These are phyloP conservation scores for Neuroscelio doddi DNA, from an alignment of 2,888 invertebrate species.

Conservation along the genomic window DNA sequence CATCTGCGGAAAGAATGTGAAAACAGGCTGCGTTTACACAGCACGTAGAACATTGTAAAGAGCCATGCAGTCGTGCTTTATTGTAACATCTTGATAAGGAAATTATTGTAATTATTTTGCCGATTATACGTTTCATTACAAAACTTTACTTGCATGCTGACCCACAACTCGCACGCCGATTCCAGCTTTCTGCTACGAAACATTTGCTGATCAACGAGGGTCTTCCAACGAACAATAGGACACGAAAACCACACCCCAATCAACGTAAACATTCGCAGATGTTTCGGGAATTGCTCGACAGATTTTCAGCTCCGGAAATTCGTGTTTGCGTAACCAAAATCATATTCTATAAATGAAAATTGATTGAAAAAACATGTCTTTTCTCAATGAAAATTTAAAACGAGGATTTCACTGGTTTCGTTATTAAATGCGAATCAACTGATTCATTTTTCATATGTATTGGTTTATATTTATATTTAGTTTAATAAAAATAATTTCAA, in stretches of 20 bases:
- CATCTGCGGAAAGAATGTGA: constrained; percentile 42
- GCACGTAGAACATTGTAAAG: constrained; percentile 22
- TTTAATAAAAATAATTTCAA: no score
- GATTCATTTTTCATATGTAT: background rate
- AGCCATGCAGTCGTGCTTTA: constrained; percentile 10
- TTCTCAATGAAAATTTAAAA: background rate
- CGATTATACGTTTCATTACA: constrained; percentile 16
- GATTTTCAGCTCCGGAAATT: background rate
- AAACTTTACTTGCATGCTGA: constrained; percentile 31
- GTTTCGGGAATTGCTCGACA: background rate
- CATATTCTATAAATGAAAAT: background rate
- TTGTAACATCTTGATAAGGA: constrained; percentile 40
- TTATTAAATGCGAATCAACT: background rate
- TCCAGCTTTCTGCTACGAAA: constrained; percentile 6
- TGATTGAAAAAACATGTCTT: background rate
- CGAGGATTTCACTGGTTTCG: background rate
- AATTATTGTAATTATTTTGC: constrained; percentile 32
- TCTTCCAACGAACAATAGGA: constrained; percentile 7
- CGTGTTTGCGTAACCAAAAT: constrained; percentile 3
- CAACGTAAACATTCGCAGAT: constrained; percentile 4
- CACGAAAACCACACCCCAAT: background rate
- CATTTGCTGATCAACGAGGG: constrained; percentile 10
- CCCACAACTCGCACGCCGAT: constrained; percentile 29
- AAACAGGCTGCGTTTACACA: constrained; percentile 37
- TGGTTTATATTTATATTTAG: no score